These are phyloP conservation scores for Hemibates koningsi DNA, from an alignment of 2,113 vertebrate species.

Conservation along the genomic window DNA sequence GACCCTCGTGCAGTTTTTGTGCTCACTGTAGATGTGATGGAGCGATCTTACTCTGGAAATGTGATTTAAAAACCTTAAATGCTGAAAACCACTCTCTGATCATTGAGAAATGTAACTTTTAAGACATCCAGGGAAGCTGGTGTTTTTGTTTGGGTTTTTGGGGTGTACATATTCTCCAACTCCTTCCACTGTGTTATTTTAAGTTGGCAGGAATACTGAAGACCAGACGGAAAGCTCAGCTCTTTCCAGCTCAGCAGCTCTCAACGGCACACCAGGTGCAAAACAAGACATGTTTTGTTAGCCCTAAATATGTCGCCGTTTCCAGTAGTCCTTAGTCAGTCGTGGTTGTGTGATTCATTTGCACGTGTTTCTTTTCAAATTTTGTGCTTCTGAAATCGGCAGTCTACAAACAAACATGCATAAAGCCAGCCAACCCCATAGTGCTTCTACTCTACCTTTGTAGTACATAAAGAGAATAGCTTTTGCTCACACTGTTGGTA, in stretches of 20 bases:
- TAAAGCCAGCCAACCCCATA: not conserved
- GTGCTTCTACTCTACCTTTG: not conserved
- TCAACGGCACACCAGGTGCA: not conserved
- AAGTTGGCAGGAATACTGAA: not conserved
- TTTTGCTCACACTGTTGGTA: not conserved
- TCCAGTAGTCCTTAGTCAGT: not conserved
- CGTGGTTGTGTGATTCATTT: not conserved
- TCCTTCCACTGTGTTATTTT: not conserved
- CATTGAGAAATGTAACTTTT: not conserved
- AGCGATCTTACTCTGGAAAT: not conserved
- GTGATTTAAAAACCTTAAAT: not conserved
- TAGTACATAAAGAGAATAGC: not conserved
- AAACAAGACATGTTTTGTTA: not conserved
- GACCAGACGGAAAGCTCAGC: not conserved
- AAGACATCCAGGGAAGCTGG: not conserved
- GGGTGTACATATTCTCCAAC: not conserved
- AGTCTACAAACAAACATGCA: not conserved
- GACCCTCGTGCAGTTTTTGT: fast-evolving
- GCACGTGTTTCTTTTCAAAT: not conserved
- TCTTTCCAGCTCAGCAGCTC: not conserved
- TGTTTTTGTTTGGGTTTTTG: not conserved
- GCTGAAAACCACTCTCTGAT: not conserved
- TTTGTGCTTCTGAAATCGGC: not conserved
- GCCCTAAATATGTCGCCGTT: fast-evolving
- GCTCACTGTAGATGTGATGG: fast-evolving